Evolutionary conservation across 2,797 vertebrate species (phyloP).

Genomic region (Propithecus deckenii): DNA sequence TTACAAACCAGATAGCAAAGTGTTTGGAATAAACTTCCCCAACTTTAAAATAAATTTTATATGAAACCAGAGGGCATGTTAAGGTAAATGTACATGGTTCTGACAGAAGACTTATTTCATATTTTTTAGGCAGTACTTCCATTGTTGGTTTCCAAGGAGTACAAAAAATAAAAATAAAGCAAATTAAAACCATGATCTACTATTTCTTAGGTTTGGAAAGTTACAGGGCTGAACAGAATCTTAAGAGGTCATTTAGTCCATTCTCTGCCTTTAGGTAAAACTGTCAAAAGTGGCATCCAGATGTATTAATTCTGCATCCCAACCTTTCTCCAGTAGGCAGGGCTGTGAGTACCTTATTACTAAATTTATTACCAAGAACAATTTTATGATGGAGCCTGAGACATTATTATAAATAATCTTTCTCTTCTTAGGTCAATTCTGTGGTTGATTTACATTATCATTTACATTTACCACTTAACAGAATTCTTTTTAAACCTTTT

Average conservation of each 20-base stretch:
- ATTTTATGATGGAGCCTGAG: constrained; percentile 17
- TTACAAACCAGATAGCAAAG: not conserved
- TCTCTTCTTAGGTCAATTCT: constrained; percentile 32
- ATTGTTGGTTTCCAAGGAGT: constrained; percentile 42
- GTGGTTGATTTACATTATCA: constrained; percentile 56
- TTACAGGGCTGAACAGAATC: not conserved
- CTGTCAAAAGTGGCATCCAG: not conserved
- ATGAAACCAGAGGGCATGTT: not conserved
- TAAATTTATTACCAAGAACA: constrained; percentile 46
- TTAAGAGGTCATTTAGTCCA: not conserved
- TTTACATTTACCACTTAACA: constrained; percentile 67
- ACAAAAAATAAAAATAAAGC: constrained; percentile 43
- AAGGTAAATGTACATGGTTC: not conserved
- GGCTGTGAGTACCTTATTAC: not conserved
- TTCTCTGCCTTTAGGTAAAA: constrained; percentile 22
- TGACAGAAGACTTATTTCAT: constrained; percentile 7
- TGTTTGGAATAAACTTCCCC: not conserved
- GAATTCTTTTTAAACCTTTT: constrained; percentile 63
- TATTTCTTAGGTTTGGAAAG: not conserved
- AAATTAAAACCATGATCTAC: constrained; percentile 9
- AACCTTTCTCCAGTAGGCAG: not conserved
- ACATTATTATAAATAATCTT: constrained; percentile 55
- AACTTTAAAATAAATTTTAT: constrained; percentile 19
- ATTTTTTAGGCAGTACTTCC: not conserved
- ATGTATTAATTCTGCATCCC: not conserved